These are phyloP conservation scores for Agraylea sexmaculata DNA, from an alignment of 1,140 invertebrate species.

Conservation along the genomic window DNA sequence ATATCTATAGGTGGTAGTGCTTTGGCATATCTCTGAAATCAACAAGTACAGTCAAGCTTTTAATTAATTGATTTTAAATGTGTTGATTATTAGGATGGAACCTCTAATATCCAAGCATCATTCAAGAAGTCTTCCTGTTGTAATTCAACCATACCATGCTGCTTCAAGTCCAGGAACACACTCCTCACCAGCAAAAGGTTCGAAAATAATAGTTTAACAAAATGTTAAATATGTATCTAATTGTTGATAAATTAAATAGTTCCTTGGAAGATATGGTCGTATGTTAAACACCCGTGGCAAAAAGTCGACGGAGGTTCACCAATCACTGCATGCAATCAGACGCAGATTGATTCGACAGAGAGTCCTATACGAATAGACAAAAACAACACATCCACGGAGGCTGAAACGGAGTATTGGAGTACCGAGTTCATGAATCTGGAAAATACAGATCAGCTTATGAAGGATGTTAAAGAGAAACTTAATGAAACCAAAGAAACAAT, in stretches of 20 bases:
- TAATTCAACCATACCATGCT: slow-evolving; percentile 47
- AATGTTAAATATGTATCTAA: slow-evolving; percentile 5
- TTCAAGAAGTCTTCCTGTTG: slow-evolving; percentile 51
- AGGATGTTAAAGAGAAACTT: too few relatives aligned
- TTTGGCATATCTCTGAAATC: too few relatives aligned
- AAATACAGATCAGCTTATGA: too few relatives aligned
- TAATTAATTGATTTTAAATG: slow-evolving; percentile 3
- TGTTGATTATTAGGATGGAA: slow-evolving; percentile 43
- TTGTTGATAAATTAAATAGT: slow-evolving; percentile 8
- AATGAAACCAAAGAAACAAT: too few relatives aligned
- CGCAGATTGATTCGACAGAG: neutral
- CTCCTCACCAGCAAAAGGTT: slow-evolving; percentile 20
- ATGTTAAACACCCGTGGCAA: slow-evolving; percentile 20
- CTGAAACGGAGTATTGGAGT: neutral
- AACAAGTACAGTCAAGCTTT: neutral
- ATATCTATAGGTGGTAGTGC: too few relatives aligned
- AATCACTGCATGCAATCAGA: too few relatives aligned
- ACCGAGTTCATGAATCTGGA: neutral
- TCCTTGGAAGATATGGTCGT: slow-evolving; percentile 20
- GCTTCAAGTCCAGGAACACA: slow-evolving; percentile 15
- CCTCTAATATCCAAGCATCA: slow-evolving; percentile 59
- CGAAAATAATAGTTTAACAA: neutral
- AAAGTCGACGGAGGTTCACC: slow-evolving; percentile 7
- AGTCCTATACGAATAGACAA: neutral
- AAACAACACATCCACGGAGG: neutral